Evolutionary conservation across 2,113 vertebrate genomes (phyloP), one percentile per base, ranked within the genome.

Genomic region (Myanophis thanlyinensis): DNA sequence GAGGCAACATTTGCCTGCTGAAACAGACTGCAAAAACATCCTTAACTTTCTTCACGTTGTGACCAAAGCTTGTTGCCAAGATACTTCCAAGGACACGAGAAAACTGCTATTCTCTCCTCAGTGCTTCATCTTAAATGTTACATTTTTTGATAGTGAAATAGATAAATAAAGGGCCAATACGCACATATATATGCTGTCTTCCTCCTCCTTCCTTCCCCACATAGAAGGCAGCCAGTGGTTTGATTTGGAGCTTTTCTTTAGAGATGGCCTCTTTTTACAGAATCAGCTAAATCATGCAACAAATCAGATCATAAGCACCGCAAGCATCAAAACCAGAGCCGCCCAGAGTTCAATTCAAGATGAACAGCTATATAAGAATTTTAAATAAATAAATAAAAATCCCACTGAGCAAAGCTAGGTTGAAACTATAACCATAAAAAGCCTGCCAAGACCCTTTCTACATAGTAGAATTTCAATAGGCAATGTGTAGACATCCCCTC

Each of bases 331-430:
- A 94, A n/a, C 62, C 1, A 1, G 30, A 67, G 62, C 30, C 30
- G 4, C 1, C 62, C 30, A 67, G 12, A 30, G 30, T 67, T 67
- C 59, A 67, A n/a, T n/a, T 67, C 59, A 67, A 67, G 4, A 67
- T n/a, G 59, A 12, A 12, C 30, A n/a, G 62, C 30, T 67, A n/a
- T n/a, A 15, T 67, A 67, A n/a, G 12, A 0, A 4, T 62, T 13
- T 62, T 62, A n/a, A 62, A n/a, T n/a, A 62, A 30, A 62, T 62
- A 62, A 62, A 62, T 62, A 62, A 62, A 96, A 88, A 56, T 53
- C 95, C 96, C 95, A 85, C 40, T 44, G 93, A 95, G 93, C 94
- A 97, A 97, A 98, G 97, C 96, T 97, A 98, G 98, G 98, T 98
- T 97, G 97, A 86, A 90, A 51, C 1, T 13, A 67, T 96, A 97